Evolutionary conservation across 2,888 invertebrate species (phyloP).

Genomic region (Ptilodon capucinus): DNA sequence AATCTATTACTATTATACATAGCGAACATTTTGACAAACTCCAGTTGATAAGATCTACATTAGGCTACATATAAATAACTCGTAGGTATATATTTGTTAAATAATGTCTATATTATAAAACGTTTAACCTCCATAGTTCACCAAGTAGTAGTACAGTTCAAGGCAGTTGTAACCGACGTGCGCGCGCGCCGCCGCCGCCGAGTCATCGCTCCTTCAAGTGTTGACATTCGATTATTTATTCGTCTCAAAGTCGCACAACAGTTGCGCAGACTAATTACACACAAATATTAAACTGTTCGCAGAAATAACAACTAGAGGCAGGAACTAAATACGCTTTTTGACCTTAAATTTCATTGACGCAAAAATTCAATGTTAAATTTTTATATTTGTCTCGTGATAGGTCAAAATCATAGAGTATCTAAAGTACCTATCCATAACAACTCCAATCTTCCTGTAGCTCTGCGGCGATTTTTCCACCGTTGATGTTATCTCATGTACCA

Average conservation of each 20-base stretch:
- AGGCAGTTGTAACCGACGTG: conserved; percentile 29
- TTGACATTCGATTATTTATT: conserved; percentile 76
- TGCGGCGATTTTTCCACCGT: background rate
- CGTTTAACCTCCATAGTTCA: conserved; percentile 6
- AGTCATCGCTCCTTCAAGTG: conserved; percentile 78
- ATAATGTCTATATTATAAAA: background rate
- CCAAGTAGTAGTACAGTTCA: conserved; percentile 31
- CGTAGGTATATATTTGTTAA: background rate
- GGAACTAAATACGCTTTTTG: background rate
- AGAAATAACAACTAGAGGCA: background rate
- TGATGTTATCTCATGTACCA: too few relatives aligned
- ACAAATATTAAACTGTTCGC: conserved; percentile 46
- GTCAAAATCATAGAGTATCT: too few relatives aligned
- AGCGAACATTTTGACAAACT: too few relatives aligned
- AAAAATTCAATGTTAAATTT: too few relatives aligned
- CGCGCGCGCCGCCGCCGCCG: conserved; percentile 23
- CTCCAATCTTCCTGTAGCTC: too few relatives aligned
- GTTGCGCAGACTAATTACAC: conserved; percentile 68
- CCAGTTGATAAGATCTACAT: too few relatives aligned
- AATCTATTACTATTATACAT: too few relatives aligned
- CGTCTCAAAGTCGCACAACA: conserved; percentile 65
- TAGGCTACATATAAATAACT: too few relatives aligned
- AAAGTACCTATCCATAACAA: too few relatives aligned
- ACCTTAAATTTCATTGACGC: background rate
- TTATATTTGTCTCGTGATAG: background rate